Evolutionary conservation across 2,113 vertebrate species (phyloP).

Genomic region (Periophthalmus modestus): DNA sequence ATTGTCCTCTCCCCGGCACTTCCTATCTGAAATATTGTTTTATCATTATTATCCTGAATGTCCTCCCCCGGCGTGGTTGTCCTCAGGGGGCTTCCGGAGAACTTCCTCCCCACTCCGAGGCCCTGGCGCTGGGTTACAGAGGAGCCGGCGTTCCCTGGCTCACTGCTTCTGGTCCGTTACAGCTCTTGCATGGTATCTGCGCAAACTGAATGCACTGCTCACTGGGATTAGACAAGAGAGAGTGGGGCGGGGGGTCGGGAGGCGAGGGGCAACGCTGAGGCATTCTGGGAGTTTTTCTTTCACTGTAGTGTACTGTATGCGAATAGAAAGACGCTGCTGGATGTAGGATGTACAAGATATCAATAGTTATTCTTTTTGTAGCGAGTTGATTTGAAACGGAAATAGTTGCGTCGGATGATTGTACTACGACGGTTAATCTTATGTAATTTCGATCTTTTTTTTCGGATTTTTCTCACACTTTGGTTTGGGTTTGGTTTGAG

Average conservation of each 20-base stretch:
- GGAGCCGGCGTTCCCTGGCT: conserved; percentile 3
- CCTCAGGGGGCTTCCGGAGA: not conserved
- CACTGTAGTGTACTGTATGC: conserved; percentile 68
- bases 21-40: conserved; percentile 7
- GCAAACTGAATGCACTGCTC: conserved; percentile 87
- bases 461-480: no score
- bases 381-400: no score
- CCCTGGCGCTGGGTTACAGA: not conserved
- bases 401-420: no score
- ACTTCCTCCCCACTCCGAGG: not conserved
- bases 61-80: not conserved
- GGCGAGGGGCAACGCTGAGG: conserved; percentile 62
- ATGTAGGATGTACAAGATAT: not conserved
- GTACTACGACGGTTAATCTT: no score
- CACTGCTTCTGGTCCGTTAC: conserved; percentile 61
- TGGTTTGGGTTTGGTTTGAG: no score
- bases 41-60: conserved; percentile 2
- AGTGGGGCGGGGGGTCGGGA: conserved; percentile 36
- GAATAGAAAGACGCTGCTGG: conserved; percentile 1
- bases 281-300: conserved; percentile 80
- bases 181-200: conserved; percentile 79
- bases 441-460: no score
- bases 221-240: conserved; percentile 86
- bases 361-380: not conserved
- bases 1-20: not conserved